Percentiles rank a stretch among this genome's conserved stretches.
Evolutionary conservation across 2,888 invertebrate species (phyloP).

Genomic region (Platycheirus rosarum): DNA sequence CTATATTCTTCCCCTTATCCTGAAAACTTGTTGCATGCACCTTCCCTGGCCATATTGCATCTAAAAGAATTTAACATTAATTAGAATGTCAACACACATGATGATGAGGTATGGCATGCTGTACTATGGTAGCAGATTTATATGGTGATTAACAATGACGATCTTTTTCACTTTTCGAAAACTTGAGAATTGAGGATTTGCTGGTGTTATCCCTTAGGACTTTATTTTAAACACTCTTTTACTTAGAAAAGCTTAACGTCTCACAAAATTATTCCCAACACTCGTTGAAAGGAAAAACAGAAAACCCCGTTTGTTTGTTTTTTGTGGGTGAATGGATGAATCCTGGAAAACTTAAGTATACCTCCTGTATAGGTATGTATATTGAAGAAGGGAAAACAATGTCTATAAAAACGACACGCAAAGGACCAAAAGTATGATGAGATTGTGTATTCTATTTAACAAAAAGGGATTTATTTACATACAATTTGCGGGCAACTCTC

Average conservation of each 20-base stretch:
- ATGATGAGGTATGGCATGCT: background rate
- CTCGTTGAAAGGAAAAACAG: background rate
- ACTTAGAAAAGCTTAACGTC: background rate
- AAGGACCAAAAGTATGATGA: constrained; percentile 30
- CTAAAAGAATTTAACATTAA: background rate
- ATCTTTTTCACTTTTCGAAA: no score
- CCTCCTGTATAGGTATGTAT: background rate
- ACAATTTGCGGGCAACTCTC: constrained; percentile 63
- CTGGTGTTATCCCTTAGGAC: background rate
- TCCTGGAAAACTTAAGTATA: no score
- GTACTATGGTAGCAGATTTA: no score
- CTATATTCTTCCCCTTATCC: constrained; percentile 10
- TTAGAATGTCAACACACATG: background rate
- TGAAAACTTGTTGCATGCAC: constrained; percentile 58
- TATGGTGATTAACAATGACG: no score
- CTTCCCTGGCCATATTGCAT: background rate
- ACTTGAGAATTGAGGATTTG: background rate
- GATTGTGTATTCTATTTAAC: constrained; percentile 52
- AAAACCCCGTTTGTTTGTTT: background rate
- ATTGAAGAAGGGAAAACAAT: background rate
- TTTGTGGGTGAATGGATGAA: background rate
- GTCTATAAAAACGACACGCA: constrained; percentile 4
- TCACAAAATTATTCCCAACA: background rate
- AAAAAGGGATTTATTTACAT: constrained; percentile 61
- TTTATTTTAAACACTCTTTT: background rate